Base-by-base conservation (phyloP, 1,140 invertebrate species). In the Apocrypta bakeri region DNA sequence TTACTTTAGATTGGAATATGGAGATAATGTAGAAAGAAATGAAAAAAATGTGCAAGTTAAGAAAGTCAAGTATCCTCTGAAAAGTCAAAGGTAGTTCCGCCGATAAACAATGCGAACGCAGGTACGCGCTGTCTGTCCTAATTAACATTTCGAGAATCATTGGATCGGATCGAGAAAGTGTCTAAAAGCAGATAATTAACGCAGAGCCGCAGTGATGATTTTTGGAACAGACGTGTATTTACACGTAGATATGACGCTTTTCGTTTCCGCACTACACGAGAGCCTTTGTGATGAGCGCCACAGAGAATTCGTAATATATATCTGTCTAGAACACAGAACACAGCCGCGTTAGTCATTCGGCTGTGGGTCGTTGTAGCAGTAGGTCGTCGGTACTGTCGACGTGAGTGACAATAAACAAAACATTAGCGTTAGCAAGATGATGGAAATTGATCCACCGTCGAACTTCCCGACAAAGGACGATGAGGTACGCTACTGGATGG, bases 401-500 rank as follows among this genome's bases (percentile, higher is more conserved):
- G 48, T 56, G 8, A 14, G 74, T 29, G 14, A 33, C 24, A 31
- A 11, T 27, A 40, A 85, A 84, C 79, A 90, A 89, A 56, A n/a
- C 48, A 48, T 48, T 48, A 1, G 48, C 17, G 42, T 21, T 4
- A 17, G 0, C 17, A n/a, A n/a, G 48, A 56, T 56, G 86, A 92
- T 92, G 92, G 92, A 92, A 68, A 84, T 90, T 40, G 90, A 93
- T 79, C 86, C 89, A 27, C 12, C 72, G 14, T 91, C 92, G 8
- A 86, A 90, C 17, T 93, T 94, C 87, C 25, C 88, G 87, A 64
- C 40, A 31, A 92, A 93, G 79, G 94, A 95, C 77, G 94, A 95
- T 79, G 94, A 95, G 90, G 93, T 94, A 84, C 90, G 94, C 81
- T 95, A 94, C 87, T 95, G 94, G 94, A 95, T 94, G 90, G 93